Conservation (phyloP, 2,888 invertebrate genomes). For the Liopterus haemorrhoidalis region DNA sequence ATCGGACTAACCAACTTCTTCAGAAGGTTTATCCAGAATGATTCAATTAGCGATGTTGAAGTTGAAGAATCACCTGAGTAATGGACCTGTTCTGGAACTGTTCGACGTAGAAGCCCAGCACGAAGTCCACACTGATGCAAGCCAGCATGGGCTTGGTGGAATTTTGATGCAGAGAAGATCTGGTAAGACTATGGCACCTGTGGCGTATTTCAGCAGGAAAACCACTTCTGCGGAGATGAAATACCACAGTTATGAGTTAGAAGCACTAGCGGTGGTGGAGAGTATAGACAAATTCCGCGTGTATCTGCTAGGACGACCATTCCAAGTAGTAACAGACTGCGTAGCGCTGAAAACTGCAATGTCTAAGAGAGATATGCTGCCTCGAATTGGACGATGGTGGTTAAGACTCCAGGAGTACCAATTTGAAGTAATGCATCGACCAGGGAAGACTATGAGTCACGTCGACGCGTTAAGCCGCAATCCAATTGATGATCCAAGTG, state of each 20-base stretch:
- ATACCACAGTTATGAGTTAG: constrained; percentile 32
- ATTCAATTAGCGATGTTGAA: no score
- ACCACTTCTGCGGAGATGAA: constrained; percentile 28
- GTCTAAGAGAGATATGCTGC: constrained; percentile 27
- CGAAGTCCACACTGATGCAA: constrained; percentile 17
- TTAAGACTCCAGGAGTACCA: constrained; percentile 27
- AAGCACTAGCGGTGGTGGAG: constrained; percentile 34
- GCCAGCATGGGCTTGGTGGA: constrained; percentile 2
- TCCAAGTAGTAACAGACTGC: constrained; percentile 35
- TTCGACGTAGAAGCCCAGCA: no score
- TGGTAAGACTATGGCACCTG: constrained; percentile 10
- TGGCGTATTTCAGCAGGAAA: constrained; percentile 30
- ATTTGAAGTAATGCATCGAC: constrained; percentile 27
- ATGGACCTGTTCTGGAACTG: no score
- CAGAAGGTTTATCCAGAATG: constrained; percentile 31
- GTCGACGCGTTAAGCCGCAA: constrained; percentile 29
- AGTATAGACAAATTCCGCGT: constrained; percentile 30
- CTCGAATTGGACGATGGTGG: constrained; percentile 30
- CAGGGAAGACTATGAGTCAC: constrained; percentile 28
- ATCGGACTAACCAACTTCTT: constrained; percentile 35
- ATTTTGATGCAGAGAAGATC: constrained; percentile 4
- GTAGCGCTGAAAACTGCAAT: constrained; percentile 22
- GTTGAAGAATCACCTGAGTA: no score
- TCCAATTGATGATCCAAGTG: background rate
- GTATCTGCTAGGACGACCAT: constrained; percentile 30